These are phyloP conservation scores for Crotalus tigris DNA, from an alignment of 2,113 vertebrate species.

Conservation along the genomic window DNA sequence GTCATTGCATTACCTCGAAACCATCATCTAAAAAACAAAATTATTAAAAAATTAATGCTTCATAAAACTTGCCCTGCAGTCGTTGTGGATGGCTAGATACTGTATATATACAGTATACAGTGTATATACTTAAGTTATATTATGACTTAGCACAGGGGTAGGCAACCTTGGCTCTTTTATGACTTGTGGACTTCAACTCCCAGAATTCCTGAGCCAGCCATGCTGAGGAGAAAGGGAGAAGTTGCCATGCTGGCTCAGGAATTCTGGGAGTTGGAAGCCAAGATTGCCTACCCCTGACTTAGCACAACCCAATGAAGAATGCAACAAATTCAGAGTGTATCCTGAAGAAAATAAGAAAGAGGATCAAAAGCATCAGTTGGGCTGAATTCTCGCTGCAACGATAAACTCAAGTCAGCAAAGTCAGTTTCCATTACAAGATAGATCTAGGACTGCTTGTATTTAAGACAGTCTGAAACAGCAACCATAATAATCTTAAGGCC, in stretches of 20 bases:
- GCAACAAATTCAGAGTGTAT: background rate
- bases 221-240: too few species aligned
- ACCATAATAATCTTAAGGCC: background rate
- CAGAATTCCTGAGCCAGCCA: too few species aligned
- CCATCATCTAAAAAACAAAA: background rate
- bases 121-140: background rate
- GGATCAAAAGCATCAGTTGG: background rate
- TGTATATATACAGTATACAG: background rate
- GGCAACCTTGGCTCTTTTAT: too few species aligned
- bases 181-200: too few species aligned
- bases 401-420: background rate
- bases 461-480: background rate
- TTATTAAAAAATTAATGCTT: background rate
- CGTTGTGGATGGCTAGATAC: background rate
- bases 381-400: background rate
- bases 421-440: background rate
- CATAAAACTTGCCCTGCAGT: background rate
- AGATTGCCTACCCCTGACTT: background rate
- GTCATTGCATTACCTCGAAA: background rate
- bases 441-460: background rate
- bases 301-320: background rate
- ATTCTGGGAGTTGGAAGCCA: too few species aligned
- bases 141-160: background rate
- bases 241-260: too few species aligned
- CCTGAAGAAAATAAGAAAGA: background rate